A percentile compares a stretch with the other conserved stretches of the same genome.
phyloP scores from a whole-genome alignment of 2,797 vertebrate genomes.

The Mallotus villosus region DNA sequence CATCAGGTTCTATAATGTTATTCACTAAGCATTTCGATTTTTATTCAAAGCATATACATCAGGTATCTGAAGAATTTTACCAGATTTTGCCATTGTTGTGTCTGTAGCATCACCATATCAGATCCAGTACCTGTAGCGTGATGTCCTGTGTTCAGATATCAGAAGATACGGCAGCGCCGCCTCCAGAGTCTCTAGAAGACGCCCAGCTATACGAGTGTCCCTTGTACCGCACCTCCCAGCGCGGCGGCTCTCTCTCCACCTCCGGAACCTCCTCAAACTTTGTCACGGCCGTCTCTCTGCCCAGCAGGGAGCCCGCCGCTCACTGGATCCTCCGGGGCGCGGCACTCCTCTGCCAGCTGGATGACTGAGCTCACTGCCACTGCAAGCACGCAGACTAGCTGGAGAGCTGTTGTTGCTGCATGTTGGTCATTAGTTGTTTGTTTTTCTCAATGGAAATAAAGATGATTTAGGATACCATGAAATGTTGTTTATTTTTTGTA shows the following conservation, averaged over 20 bases:
- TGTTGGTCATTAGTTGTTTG: too few relatives aligned
- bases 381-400: neutral
- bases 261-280: conserved; percentile 11
- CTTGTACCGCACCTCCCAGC: conserved; percentile 12
- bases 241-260: conserved; percentile 2
- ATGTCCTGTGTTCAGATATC: neutral
- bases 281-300: conserved; percentile 20
- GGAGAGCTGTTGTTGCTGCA: neutral
- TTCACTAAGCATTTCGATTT: neutral
- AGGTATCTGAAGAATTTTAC: neutral
- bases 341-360: conserved; percentile 6
- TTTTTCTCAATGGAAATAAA: too few relatives aligned
- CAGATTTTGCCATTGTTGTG: neutral
- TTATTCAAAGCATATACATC: neutral
- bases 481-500: too few relatives aligned
- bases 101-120: neutral
- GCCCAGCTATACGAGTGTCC: conserved; percentile 5
- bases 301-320: neutral
- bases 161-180: neutral
- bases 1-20: neutral
- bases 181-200: neutral
- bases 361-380: neutral
- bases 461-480: too few relatives aligned
- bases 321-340: conserved; percentile 18
- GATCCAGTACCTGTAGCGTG: neutral